Percentiles rank a stretch among this genome's conserved stretches.
phyloP scores from a whole-genome alignment of 1,140 invertebrate genomes.

The Carposina sasakii region DNA sequence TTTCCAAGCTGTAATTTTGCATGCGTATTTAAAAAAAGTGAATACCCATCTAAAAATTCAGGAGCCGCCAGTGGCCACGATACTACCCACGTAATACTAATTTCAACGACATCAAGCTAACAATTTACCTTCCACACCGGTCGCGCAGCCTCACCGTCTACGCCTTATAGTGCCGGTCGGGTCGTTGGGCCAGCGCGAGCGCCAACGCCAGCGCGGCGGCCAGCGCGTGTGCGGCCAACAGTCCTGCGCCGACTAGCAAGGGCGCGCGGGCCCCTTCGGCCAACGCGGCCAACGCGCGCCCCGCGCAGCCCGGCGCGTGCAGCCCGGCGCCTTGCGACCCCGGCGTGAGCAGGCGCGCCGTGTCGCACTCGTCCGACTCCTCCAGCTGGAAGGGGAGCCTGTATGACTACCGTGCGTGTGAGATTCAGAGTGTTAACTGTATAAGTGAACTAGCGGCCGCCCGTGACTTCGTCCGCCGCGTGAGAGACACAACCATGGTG shows the following conservation, averaged over 20 bases:
- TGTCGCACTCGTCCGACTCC: conserved; percentile 11
- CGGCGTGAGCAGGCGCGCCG: conserved; percentile 29
- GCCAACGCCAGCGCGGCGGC: conserved; percentile 42
- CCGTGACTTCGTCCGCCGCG: background rate
- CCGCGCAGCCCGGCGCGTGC: conserved; percentile 27
- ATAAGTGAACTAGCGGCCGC: no score
- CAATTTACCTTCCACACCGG: no score
- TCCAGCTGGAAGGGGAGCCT: background rate
- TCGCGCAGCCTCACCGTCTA: no score
- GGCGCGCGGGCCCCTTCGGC: conserved; percentile 27
- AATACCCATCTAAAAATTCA: no score
- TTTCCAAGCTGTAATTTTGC: no score
- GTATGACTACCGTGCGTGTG: background rate
- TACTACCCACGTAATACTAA: no score
- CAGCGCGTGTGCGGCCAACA: conserved; percentile 38
- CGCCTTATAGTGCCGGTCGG: conserved; percentile 32
- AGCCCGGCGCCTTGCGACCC: conserved; percentile 21
- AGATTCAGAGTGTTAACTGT: no score
- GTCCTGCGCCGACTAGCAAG: conserved; percentile 28
- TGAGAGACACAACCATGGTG: no score
- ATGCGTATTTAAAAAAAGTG: no score
- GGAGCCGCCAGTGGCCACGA: no score
- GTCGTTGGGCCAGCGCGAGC: conserved; percentile 37
- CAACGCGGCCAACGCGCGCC: conserved; percentile 30
- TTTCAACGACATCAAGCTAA: no score